phyloP scores from a whole-genome alignment of 2,797 vertebrate species.

The Tragelaphus oryx region DNA sequence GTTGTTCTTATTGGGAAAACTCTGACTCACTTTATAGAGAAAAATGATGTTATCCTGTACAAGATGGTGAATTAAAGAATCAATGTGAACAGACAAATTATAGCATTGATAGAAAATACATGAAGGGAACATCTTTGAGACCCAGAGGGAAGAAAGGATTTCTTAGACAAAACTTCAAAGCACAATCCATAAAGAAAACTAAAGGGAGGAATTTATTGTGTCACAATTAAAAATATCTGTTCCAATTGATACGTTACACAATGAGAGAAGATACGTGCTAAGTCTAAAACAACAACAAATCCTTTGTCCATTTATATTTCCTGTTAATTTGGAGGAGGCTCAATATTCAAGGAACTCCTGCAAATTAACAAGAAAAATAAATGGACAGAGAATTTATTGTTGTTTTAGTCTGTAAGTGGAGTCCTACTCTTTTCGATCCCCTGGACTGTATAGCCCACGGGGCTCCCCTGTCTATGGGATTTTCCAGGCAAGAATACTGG shows the following conservation, averaged over 20 bases:
- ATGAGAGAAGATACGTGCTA: background rate
- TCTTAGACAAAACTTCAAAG: background rate
- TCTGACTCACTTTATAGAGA: background rate
- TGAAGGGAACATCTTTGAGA: background rate
- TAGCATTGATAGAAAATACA: background rate
- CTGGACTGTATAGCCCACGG: background rate
- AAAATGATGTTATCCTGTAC: background rate
- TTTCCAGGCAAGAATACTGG: background rate
- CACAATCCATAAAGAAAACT: background rate
- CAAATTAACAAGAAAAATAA: conserved; percentile 2
- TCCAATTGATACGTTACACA: background rate
- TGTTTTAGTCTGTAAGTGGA: background rate
- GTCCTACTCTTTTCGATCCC: background rate
- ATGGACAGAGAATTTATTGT: background rate
- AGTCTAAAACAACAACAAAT: background rate
- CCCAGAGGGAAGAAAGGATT: background rate
- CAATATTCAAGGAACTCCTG: background rate
- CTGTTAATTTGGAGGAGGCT: background rate
- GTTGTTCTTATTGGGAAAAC: background rate
- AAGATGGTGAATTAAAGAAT: background rate
- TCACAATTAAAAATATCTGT: background rate
- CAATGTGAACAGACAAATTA: background rate
- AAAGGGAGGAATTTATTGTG: background rate
- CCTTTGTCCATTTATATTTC: background rate
- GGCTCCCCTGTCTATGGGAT: background rate